Percentiles rank a stretch among this genome's conserved stretches.
These are phyloP conservation scores for Trachymyrmex septentrionalis DNA, from an alignment of 1,140 invertebrate genomes.

Conservation along the genomic window DNA sequence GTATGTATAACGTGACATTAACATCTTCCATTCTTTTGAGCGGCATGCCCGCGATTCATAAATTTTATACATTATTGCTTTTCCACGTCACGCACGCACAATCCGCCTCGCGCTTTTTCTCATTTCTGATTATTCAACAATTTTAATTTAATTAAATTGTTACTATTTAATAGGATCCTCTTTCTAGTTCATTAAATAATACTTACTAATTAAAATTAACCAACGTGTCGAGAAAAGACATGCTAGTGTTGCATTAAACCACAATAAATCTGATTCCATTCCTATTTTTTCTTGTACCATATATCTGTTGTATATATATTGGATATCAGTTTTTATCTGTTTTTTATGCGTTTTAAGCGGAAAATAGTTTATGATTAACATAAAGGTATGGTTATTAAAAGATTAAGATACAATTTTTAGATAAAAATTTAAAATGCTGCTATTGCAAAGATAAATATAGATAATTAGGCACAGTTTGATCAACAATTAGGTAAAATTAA, in stretches of 20 bases:
- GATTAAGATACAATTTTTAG: background rate
- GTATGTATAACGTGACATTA: constrained; percentile 80
- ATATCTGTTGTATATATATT: background rate
- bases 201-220: constrained; percentile 19
- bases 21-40: constrained; percentile 78
- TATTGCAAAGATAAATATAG: background rate
- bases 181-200: background rate
- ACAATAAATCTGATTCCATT: background rate
- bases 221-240: background rate
- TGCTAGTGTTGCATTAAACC: background rate
- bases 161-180: background rate
- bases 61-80: constrained; percentile 87
- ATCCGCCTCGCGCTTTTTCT: constrained; percentile 61
- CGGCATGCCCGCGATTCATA: constrained; percentile 82
- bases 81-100: constrained; percentile 79
- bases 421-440: background rate
- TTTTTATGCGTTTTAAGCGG: background rate
- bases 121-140: constrained; percentile 8
- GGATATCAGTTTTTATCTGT: background rate
- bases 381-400: background rate
- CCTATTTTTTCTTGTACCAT: background rate
- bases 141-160: constrained; percentile 16
- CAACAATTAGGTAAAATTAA: background rate
- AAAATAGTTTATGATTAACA: background rate
- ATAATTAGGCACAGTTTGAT: background rate